phyloP scores from a whole-genome alignment of 2,113 vertebrate genomes.

The Lepisosteus oculatus region DNA sequence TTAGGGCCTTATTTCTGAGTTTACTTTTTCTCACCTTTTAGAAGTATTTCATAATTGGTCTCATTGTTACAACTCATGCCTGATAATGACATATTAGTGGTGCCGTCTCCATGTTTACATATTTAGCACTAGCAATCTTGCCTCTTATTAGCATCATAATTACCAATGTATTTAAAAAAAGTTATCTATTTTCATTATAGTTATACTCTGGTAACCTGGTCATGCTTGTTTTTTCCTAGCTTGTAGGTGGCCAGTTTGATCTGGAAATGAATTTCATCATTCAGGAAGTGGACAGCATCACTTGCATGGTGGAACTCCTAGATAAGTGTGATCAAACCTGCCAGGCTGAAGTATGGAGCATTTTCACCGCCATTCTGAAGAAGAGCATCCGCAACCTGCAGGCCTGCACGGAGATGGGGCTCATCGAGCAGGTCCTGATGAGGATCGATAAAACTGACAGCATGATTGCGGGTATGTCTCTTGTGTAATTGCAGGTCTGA shows the following conservation, averaged over 20 bases:
- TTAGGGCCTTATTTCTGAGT: too few species aligned
- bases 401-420: slow-evolving; percentile 83
- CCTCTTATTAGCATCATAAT: too few species aligned
- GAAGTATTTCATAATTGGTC: too few species aligned
- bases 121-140: too few species aligned
- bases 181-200: too few species aligned
- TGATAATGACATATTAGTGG: too few species aligned
- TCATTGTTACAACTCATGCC: too few species aligned
- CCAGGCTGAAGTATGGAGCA: slow-evolving; percentile 96
- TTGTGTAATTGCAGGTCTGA: background rate
- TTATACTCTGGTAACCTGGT: too few species aligned
- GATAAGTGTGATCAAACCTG: slow-evolving; percentile 89
- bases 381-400: slow-evolving; percentile 94
- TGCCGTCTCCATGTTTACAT: too few species aligned
- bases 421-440: slow-evolving; percentile 83
- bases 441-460: slow-evolving; percentile 79
- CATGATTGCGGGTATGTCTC: slow-evolving; percentile 88
- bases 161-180: too few species aligned
- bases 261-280: slow-evolving; percentile 99
- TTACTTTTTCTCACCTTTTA: too few species aligned
- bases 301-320: slow-evolving; percentile 90
- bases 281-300: slow-evolving; percentile 88
- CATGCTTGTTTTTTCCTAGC: slow-evolving; percentile 51
- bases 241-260: slow-evolving; percentile 94
- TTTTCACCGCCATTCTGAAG: slow-evolving; percentile 94